Percentiles rank a stretch among this genome's conserved stretches.
phyloP scores from a whole-genome alignment of 2,797 vertebrate species.

The Eleutherodactylus coqui region DNA sequence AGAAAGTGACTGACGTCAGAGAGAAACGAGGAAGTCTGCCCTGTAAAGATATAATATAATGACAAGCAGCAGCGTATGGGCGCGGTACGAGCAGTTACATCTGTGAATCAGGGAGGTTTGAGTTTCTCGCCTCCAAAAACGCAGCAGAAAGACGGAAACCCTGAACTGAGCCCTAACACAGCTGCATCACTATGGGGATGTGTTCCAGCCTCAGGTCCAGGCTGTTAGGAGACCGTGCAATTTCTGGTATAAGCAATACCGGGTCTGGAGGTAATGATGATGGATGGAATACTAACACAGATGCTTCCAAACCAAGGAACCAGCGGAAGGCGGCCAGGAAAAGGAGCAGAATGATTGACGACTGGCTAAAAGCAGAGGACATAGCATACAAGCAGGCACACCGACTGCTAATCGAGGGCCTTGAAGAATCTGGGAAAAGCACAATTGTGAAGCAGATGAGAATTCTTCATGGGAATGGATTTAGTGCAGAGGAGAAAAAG shows the following conservation, averaged over 20 bases:
- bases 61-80: too few relatives aligned
- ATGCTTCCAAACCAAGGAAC: constrained; percentile 65
- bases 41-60: too few relatives aligned
- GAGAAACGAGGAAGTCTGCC: too few relatives aligned
- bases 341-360: constrained; percentile 78
- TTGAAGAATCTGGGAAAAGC: too few relatives aligned
- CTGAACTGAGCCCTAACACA: too few relatives aligned
- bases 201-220: constrained; percentile 75
- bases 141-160: too few relatives aligned
- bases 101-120: too few relatives aligned
- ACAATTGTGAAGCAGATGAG: too few relatives aligned
- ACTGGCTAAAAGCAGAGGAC: constrained; percentile 77
- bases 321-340: constrained; percentile 76
- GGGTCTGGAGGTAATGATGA: constrained; percentile 60
- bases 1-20: too few relatives aligned
- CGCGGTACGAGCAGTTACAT: too few relatives aligned
- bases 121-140: too few relatives aligned
- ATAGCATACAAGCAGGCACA: constrained; percentile 79
- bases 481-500: constrained; percentile 99
- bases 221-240: constrained; percentile 66
- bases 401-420: constrained; percentile 80
- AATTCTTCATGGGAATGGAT: too few relatives aligned
- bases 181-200: constrained; percentile 73
- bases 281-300: constrained; percentile 45
- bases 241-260: constrained; percentile 62